These are phyloP conservation scores for Bellardia pandia DNA, from an alignment of 2,888 invertebrate species.

Conservation along the genomic window DNA sequence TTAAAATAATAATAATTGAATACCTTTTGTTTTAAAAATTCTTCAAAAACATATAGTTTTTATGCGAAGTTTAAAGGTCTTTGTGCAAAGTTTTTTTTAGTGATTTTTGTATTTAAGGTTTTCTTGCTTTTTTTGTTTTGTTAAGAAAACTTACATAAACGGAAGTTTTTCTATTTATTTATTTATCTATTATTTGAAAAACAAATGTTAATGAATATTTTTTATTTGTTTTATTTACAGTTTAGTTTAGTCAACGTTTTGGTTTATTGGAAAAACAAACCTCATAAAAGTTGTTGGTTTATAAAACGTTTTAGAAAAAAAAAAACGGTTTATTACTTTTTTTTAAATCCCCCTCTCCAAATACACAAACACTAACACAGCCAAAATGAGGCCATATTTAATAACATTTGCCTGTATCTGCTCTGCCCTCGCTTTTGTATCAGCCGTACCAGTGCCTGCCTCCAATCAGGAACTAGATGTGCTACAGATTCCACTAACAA, in stretches of 20 bases:
- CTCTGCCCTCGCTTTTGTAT: conserved; percentile 78
- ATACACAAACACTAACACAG: conserved; percentile 68
- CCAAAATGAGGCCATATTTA: conserved; percentile 78
- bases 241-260: conserved; percentile 74
- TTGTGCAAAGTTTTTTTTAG: conserved; percentile 17
- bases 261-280: conserved; percentile 66
- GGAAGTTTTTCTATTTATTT: conserved; percentile 45
- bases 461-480: conserved; percentile 82
- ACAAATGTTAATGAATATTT: conserved; percentile 25
- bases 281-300: conserved; percentile 71
- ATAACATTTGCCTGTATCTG: conserved; percentile 78
- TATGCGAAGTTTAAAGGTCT: background rate
- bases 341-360: conserved; percentile 12
- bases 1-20: background rate
- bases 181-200: conserved; percentile 9
- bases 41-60: background rate
- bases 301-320: conserved; percentile 42
- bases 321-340: conserved; percentile 26
- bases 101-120: background rate
- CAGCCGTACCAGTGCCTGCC: conserved; percentile 81
- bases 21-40: background rate
- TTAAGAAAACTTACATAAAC: conserved; percentile 3
- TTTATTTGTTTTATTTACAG: conserved; percentile 60
- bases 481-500: conserved; percentile 83
- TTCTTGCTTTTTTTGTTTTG: conserved; percentile 7